A percentile compares a stretch with the other conserved stretches of the same genome.
These are phyloP conservation scores for Polyommatus icarus DNA, from an alignment of 2,888 invertebrate species.

Conservation along the genomic window DNA sequence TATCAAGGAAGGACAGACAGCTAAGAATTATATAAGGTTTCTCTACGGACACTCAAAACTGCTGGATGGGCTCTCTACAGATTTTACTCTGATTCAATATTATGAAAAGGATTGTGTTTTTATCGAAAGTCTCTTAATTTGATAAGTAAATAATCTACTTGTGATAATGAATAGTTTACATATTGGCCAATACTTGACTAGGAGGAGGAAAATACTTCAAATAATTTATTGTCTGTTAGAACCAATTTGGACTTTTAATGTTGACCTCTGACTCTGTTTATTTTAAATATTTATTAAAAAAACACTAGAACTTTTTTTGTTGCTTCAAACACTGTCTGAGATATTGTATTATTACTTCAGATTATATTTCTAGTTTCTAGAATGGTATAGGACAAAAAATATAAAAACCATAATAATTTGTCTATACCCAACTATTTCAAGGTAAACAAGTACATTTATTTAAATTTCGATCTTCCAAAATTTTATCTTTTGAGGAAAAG, in stretches of 20 bases:
- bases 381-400: not conserved
- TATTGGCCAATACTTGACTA: not conserved
- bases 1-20: too few relatives aligned
- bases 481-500: constrained; percentile 1
- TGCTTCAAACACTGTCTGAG: not conserved
- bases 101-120: not conserved
- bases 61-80: too few relatives aligned
- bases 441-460: not conserved
- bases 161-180: not conserved
- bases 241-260: not conserved
- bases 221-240: not conserved
- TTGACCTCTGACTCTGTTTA: not conserved
- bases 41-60: too few relatives aligned
- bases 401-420: not conserved
- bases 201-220: not conserved
- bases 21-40: too few relatives aligned
- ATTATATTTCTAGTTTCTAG: not conserved
- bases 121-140: not conserved
- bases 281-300: not conserved
- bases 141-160: not conserved
- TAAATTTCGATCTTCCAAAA: constrained; percentile 8
- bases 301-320: not conserved
- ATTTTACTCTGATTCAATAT: too few relatives aligned
- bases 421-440: not conserved
- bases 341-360: not conserved